Evolutionary conservation across 2,113 vertebrate genomes (phyloP), one percentile per base, ranked within the genome.

Genomic region (Thalassoma bifasciatum): DNA sequence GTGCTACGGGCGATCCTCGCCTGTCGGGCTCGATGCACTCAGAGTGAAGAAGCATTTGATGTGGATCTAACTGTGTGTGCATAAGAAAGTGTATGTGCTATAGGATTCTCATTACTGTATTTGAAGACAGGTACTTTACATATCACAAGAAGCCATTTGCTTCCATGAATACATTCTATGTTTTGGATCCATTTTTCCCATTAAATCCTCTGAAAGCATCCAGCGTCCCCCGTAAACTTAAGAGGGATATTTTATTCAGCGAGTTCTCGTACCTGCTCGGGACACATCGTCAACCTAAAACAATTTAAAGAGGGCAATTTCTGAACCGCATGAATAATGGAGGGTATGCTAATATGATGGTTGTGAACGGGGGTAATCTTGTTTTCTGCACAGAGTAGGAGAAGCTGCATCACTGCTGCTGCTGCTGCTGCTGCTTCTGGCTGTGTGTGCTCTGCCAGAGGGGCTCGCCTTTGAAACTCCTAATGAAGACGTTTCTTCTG

Each of bases 401-500:
- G 66, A 47, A 49, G 70, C 36, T 30, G 3, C 30, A 30, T 30
- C 30, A 6, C 30, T 12, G 38, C 38, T 40, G 38, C 38, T 40
- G 38, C 38, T 40, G 38, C 38, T 8, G 47, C 70, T 67, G 21
- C 68, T 42, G 84, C 87, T 91, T 70, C 70, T 74, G 91, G 87
- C 85, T 88, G 85, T 88, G 87, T 88, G 82, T 81, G 79, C 73
- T 72, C 53, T 61, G 90, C 88, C 85, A 58, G 69, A 81, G 82
- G 90, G 83, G 67, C 22, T 36, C 63, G 63, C 62, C 82, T 89
- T 89, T 89, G 82, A 91, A 84, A 78, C 54, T 58, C 65, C 36
- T 93, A 91, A 94, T 93, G 90, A 94, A 93, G 90, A 93, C 73
- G 73, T 91, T 30, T 90, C 75, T 54, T 47, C 83, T 86, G 90